These are phyloP conservation scores for Colistium nudipinnis DNA, from an alignment of 2,113 vertebrate genomes.

Conservation along the genomic window DNA sequence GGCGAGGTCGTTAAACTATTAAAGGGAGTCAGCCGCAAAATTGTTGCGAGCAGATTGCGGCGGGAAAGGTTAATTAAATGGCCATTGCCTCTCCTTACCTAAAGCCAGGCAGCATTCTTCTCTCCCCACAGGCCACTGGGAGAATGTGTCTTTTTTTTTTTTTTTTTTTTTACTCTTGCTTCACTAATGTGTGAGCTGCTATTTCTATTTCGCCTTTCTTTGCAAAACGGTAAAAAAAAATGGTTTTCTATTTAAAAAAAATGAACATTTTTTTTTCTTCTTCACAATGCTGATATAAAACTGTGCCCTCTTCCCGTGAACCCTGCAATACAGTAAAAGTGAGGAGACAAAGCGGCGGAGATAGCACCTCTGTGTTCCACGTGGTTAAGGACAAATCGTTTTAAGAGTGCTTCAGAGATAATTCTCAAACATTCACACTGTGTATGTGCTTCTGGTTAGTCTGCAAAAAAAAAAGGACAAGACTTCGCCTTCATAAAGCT, in stretches of 20 bases:
- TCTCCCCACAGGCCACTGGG: conserved; percentile 66
- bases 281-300: conserved; percentile 67
- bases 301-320: conserved; percentile 60
- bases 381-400: conserved; percentile 67
- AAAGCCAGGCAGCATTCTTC: conserved; percentile 79
- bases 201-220: conserved; percentile 45
- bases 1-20: conserved; percentile 85
- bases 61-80: conserved; percentile 84
- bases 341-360: conserved; percentile 63
- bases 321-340: conserved; percentile 64
- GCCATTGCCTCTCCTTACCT: conserved; percentile 79
- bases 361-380: conserved; percentile 49
- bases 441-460: conserved; percentile 38
- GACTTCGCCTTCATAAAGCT: conserved; percentile 26
- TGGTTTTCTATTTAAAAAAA: conserved; percentile 43
- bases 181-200: conserved; percentile 30
- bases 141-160: conserved; percentile 62
- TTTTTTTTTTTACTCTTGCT: conserved; percentile 40
- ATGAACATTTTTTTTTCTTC: conserved; percentile 26
- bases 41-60: conserved; percentile 80
- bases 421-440: conserved; percentile 37
- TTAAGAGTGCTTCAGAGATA: conserved; percentile 40
- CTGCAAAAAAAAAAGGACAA: conserved; percentile 35
- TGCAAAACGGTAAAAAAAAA: conserved; percentile 24
- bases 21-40: conserved; percentile 80